Base-by-base conservation (phyloP, 2,888 invertebrate genomes). In the Callosobruchus maculatus region DNA sequence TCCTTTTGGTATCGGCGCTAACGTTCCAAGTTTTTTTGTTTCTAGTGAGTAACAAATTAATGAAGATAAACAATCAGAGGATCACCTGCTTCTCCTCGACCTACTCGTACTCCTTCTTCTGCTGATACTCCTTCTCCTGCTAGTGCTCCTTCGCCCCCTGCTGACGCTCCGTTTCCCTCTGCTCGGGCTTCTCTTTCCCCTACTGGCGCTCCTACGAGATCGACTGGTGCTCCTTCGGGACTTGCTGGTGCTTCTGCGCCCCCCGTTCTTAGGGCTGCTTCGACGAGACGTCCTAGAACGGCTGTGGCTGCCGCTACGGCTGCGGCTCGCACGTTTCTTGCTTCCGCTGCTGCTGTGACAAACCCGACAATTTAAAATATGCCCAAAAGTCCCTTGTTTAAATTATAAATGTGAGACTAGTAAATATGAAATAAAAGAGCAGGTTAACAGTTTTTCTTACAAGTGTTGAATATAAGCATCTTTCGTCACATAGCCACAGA, bases 161-260 rank as follows among this genome's bases (percentile, higher is more conserved):
- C 70, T 73, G 30, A 21, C 74, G 74, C 70, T 21, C 9, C 69
- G 71, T 71, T 75, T 79, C 9, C 69, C 71, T 71, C 75, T 79
- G 21, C 70, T 26, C 5, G n/a, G 22, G 20, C 73, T 73, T 31
- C 72, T 73, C 21, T 68, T 71, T 20, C 30, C 22, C 66, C 79
- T 78, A 22, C 81, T 79, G 67, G 77, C 75, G 70, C 78, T 78
- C 74, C 81, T 81, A 49, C 79, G 78, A 70, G 70, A 26, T 13
- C 70, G 72, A 71, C 76, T 79, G 67, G 79, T 81, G 71, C 80
- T 79, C 71, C 83, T 82, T n/a, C 82, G 78, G 67, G 79, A 81
- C 67, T 79, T 77, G 26, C 81, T 79, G 49, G 78, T 75, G 70
- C 78, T 78, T 74, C 81, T 81, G 30, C 79, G 78, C 69, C 79